Evolutionary conservation across 2,797 vertebrate genomes (phyloP), one percentile per base, ranked within the genome.

Genomic region (Mastacembelus armatus): DNA sequence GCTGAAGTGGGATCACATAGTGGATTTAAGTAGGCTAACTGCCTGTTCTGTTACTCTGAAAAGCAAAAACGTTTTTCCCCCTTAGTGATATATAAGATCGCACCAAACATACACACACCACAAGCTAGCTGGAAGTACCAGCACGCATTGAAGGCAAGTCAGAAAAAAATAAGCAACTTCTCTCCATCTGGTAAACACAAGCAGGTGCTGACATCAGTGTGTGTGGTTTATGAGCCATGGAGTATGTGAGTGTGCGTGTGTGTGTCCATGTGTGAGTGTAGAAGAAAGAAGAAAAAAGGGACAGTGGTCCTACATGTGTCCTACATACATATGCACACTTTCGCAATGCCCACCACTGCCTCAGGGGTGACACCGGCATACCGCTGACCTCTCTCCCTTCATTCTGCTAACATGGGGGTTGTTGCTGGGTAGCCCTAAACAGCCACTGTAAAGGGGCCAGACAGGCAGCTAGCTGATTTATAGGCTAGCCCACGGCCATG

Each of bases 391-490:
- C 69, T 61, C 50, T 40, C 57, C 75, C 74, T 83, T 78, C 66
- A 78, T 85, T 84, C 75, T 48, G 21, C 68, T 70, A 77, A 78
- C 77, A 66, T 59, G 39, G 69, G 61, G 39, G 49, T 36, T 64
- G 56, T 56, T 71, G 58, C 57, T 74, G 71, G 63, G 72, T 63
- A 48, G 71, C 55, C 56, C 61, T 72, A 63, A 66, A 51, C 50
- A 67, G 66, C 64, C 70, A 38, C 81, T 78, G 66, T 66, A 71
- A 81, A 73, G 50, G 27, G 72, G 68, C 69, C 82, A 82, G 83
- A 84, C 78, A 73, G 54, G 67, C 80, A 55, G 67, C 71, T 38
- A 60, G 74, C 81, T 85, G 84, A 91, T 88, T 90, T 85, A 90
- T 80, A 69, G 79, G 81, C 69, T 68, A 42, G 74, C 87, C 77